Evolutionary conservation across 2,113 vertebrate species (phyloP), one percentile per base, ranked within the genome.

Genomic region (Lagopus leucura): DNA sequence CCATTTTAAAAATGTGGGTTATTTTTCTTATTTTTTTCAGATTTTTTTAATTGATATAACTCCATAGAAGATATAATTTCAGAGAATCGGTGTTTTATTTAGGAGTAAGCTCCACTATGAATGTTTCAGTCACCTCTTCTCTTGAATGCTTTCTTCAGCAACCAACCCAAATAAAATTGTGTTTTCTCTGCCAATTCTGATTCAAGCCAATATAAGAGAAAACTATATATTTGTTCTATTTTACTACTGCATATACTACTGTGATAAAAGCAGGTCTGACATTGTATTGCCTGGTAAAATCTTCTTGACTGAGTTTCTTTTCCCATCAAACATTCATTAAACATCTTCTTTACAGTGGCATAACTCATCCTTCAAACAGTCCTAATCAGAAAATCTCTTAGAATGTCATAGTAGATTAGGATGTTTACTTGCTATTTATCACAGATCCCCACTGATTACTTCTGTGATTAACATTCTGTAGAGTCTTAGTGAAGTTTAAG

Each of bases 401-500:
- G n/a, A 89, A 74, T 78, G n/a, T 90, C 32, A 52, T 24, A 50
- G 70, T 65, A 93, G 86, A 91, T 86, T 21, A 80, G 14, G 38
- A 61, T 47, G 8, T 65, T 92, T 88, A 82, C 48, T 71, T 85
- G 45, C 21, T 86, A 7, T 86, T 96, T 34, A 43, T 91, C 25
- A 88, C 22, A 86, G 32, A 79, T 11, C 72, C 47, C 16, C 28
- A 77, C 38, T 80, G 70, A 89, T 77, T 91, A 73, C 11, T 82
- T 88, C 55, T 73, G 38, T 52, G 19, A 38, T 55, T 15, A 83
- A 86, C 84, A 93, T 10, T 13, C 32, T 63, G 9, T 69, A 75
- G 11, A 58, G 66, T 69, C 32, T 69, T 58, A 27, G 40, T 52
- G 13, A 90, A 93, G 81, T 74, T 81, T 90, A 84, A 85, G 9